Percentiles rank a stretch among this genome's conserved stretches.
phyloP scores from a whole-genome alignment of 2,888 invertebrate species.

The Allolobophora icterica region DNA sequence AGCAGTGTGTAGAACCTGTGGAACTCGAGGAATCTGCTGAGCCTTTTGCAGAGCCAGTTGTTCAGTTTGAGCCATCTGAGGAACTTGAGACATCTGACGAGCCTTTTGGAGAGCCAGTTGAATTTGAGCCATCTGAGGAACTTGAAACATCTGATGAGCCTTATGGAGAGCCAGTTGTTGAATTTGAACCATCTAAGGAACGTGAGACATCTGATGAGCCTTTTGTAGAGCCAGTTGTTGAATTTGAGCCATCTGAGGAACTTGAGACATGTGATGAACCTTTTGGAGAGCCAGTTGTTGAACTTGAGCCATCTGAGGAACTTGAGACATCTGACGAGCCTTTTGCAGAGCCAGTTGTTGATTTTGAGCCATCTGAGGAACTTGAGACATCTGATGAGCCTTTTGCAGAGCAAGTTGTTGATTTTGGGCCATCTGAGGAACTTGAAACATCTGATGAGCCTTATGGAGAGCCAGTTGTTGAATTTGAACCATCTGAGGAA shows the following conservation, averaged over 20 bases:
- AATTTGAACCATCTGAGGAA: not conserved
- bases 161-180: no score
- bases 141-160: no score
- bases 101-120: no score
- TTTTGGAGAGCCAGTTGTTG: no score
- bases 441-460: not conserved
- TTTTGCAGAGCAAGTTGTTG: not conserved
- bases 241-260: not conserved
- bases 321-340: no score
- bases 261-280: no score
- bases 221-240: not conserved
- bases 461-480: not conserved
- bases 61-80: not conserved
- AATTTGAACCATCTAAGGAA: not conserved
- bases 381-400: not conserved
- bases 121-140: no score
- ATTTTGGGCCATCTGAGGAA: not conserved
- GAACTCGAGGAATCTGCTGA: not conserved
- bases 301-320: no score
- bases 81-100: no score
- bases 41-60: not conserved
- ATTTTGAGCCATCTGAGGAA: not conserved
- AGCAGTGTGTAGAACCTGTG: no score
- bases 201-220: not conserved
- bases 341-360: not conserved